Conservation (phyloP, 2,113 vertebrate genomes). For the Pimephales promelas region DNA sequence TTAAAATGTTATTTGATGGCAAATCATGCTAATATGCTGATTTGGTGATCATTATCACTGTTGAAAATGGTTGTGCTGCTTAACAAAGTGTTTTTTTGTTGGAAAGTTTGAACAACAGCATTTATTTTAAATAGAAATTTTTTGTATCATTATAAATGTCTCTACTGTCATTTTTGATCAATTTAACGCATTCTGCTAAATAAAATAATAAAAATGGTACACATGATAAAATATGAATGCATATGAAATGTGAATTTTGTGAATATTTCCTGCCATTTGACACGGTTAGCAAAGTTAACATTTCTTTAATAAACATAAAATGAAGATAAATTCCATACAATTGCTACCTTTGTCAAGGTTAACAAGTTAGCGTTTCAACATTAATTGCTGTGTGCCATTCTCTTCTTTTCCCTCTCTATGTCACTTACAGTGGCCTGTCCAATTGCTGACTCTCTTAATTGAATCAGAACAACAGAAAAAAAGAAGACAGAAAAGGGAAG, state of each 20-base stretch:
- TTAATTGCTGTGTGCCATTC: constrained; percentile 6
- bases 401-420: constrained; percentile 24
- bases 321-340: constrained; percentile 8
- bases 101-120: background rate
- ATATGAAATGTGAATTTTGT: background rate
- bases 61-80: background rate
- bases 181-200: background rate
- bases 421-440: constrained; percentile 31
- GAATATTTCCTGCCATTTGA: background rate
- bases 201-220: too few species aligned
- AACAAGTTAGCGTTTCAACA: constrained; percentile 35
- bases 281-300: background rate
- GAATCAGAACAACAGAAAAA: constrained; percentile 45
- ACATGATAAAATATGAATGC: too few species aligned
- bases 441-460: constrained; percentile 56
- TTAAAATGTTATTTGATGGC: background rate
- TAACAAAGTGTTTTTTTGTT: background rate
- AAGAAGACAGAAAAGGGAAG: constrained; percentile 31
- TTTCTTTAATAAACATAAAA: background rate
- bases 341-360: background rate
- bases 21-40: too few species aligned
- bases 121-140: background rate
- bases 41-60: background rate
- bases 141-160: background rate
- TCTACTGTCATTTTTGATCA: background rate